Evolutionary conservation across 2,888 invertebrate species (phyloP).

Genomic region (Tuta absoluta): DNA sequence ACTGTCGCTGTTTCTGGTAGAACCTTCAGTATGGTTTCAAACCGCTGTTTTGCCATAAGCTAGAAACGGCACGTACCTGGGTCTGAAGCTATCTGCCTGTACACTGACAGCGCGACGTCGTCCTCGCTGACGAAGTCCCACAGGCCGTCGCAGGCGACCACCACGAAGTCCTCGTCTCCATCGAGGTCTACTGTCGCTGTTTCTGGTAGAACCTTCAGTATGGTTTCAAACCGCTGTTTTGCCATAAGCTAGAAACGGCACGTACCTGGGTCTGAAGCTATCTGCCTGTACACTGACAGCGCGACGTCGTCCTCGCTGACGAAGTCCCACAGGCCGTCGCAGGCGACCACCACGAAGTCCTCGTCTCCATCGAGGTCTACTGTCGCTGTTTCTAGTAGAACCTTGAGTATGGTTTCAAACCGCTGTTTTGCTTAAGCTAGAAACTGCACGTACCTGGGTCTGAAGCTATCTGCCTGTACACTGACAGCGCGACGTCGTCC

Average conservation of each 20-base stretch:
- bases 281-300: slow-evolving; percentile 85
- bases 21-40: slow-evolving; percentile 92
- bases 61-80: slow-evolving; percentile 81
- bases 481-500: slow-evolving; percentile 84
- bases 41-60: slow-evolving; percentile 44
- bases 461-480: slow-evolving; percentile 85
- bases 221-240: too few species aligned
- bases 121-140: slow-evolving; percentile 93
- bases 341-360: slow-evolving; percentile 95
- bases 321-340: slow-evolving; percentile 97
- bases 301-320: slow-evolving; percentile 87
- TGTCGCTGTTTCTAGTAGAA: slow-evolving; percentile 90
- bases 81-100: slow-evolving; percentile 83
- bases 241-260: too few species aligned
- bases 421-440: too few species aligned
- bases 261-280: slow-evolving; percentile 82
- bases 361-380: slow-evolving; percentile 90
- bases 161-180: slow-evolving; percentile 93
- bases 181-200: slow-evolving; percentile 86
- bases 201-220: slow-evolving; percentile 92
- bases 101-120: slow-evolving; percentile 87
- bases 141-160: slow-evolving; percentile 95
- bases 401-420: slow-evolving; percentile 91
- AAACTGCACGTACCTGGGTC: slow-evolving; percentile 84
- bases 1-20: slow-evolving; percentile 91